Base-by-base conservation (phyloP, 2,797 vertebrate species). In the Caiman crocodilus region DNA sequence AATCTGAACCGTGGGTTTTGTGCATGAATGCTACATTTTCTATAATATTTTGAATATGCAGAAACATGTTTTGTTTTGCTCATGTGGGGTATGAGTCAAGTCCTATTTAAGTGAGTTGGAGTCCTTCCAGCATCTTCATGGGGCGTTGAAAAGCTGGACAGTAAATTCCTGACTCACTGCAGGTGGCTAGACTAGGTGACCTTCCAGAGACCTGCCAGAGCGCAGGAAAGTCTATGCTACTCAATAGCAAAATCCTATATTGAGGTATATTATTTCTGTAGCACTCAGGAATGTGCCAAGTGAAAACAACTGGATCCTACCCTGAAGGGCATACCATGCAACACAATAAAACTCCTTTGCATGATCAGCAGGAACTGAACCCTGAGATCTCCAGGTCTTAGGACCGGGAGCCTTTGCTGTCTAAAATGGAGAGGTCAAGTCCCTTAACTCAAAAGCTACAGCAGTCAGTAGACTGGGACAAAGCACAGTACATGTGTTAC, bases 11-110 rank as follows among this genome's bases (percentile, higher is more conserved):
- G 85, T 0, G 5, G 87, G 35, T 92, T 92, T 95, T 69, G 79
- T 88, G 94, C 96, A 90, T 92, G 95, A 92, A 88, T 63, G 69
- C 89, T 93, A 80, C 73, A 32, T 61, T 95, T 93, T 95, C 91
- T 92, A 90, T 77, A 96, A 96, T 79, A 95, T 83, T 89, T 96
- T 90, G 91, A 91, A 77, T 88, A 60, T 30, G 83, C 82, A 83
- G 81, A 95, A 87, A 89, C 77, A 61, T 15, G 23, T 93, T 94
- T 94, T 96, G 87, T 96, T 97, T 95, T 91, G 76, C 74, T 85
- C 88, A 92, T 88, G 50, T 64, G 59, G 60, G 89, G 63, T 78
- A 77, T 95, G 94, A 97, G 84, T 95, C 96, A 97, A 96, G 30
- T 95, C 87, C 89, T 95, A 85, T 94, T 94, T 87, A 80, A 92